These are phyloP conservation scores for Dasysyrphus albostriatus DNA, from an alignment of 2,888 invertebrate species.

Conservation along the genomic window DNA sequence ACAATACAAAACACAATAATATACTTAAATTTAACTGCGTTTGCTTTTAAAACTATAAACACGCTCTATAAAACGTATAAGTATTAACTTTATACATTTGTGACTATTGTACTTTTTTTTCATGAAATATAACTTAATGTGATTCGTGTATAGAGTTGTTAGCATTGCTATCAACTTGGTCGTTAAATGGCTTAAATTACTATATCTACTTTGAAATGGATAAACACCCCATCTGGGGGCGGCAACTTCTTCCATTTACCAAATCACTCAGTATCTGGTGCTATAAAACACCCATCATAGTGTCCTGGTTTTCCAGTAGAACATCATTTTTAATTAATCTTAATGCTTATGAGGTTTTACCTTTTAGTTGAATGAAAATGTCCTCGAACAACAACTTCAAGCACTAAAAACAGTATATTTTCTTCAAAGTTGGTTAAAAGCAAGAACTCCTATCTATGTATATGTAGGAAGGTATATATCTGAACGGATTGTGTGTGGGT, in stretches of 20 bases:
- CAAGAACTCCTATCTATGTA: background rate
- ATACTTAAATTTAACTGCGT: background rate
- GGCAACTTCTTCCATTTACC: background rate
- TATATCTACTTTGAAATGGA: background rate
- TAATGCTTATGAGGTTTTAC: background rate
- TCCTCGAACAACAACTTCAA: background rate
- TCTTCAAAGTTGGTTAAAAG: background rate
- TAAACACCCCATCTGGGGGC: background rate
- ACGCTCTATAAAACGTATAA: background rate
- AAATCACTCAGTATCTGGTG: slow-evolving; percentile 4
- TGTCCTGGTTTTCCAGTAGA: slow-evolving; percentile 12
- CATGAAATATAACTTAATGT: background rate
- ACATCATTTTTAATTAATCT: slow-evolving; percentile 19
- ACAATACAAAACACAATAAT: too few species aligned
- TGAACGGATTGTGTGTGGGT: background rate
- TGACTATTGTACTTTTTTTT: background rate
- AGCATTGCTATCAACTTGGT: background rate
- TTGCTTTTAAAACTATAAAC: background rate
- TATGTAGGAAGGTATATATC: background rate
- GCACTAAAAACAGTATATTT: background rate
- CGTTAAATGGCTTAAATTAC: slow-evolving; percentile 11
- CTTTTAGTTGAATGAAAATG: background rate
- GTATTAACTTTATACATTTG: background rate
- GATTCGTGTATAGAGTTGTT: background rate
- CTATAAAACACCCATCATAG: background rate